These are phyloP conservation scores for Apogon talboti DNA, from an alignment of 2,797 vertebrate species.

Conservation along the genomic window DNA sequence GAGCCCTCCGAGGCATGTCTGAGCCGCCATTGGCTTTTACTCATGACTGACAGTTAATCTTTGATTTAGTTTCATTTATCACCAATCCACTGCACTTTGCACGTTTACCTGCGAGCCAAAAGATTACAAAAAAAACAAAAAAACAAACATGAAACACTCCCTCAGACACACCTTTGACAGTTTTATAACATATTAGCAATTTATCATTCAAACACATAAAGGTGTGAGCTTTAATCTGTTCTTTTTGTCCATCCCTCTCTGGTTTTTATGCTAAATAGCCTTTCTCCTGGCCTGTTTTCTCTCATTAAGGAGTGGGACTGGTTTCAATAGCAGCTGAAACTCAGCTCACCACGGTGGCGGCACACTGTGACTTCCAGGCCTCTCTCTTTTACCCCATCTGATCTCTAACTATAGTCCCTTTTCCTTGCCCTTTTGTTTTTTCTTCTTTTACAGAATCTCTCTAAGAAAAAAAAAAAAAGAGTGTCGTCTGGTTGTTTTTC, in stretches of 20 bases:
- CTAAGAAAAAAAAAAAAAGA: not conserved
- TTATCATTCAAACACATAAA: constrained; percentile 18
- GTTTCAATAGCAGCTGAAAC: constrained; percentile 75
- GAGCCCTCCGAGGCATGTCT: constrained; percentile 24
- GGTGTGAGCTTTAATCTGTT: constrained; percentile 21
- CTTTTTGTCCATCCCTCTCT: constrained; percentile 20
- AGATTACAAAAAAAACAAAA: not conserved
- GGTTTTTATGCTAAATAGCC: constrained; percentile 53
- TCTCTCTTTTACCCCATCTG: constrained; percentile 38
- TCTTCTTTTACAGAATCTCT: constrained; percentile 48
- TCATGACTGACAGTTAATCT: constrained; percentile 69
- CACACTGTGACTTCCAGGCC: constrained; percentile 59
- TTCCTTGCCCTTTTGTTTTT: constrained; percentile 35
- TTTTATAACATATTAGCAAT: not conserved
- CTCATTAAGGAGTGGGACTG: constrained; percentile 55
- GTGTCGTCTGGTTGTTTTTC: constrained; percentile 31
- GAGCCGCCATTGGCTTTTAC: constrained; percentile 45
- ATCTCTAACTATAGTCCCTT: constrained; percentile 34
- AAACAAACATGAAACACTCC: constrained; percentile 6
- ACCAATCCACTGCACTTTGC: not conserved
- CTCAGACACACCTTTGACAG: constrained; percentile 18
- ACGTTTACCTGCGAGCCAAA: not conserved
- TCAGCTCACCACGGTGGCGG: constrained; percentile 45
- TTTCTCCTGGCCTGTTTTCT: constrained; percentile 58
- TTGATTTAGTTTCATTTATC: constrained; percentile 54